phyloP scores from a whole-genome alignment of 2,113 vertebrate species.

The Ciconia stormi region DNA sequence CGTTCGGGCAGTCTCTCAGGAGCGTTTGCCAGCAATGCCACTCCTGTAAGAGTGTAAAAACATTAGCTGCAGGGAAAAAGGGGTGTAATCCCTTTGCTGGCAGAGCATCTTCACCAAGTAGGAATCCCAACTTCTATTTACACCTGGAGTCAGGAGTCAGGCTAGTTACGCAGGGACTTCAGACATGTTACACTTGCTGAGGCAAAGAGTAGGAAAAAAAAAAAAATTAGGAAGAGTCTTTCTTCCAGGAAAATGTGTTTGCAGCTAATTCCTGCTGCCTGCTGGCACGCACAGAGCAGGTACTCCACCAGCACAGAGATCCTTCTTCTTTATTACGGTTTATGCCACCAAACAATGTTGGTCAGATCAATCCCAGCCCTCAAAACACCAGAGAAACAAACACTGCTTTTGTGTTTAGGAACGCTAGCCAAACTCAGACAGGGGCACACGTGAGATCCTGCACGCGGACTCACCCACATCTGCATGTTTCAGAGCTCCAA shows the following conservation, averaged over 20 bases:
- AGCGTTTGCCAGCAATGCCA: conserved; percentile 90
- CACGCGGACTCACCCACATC: conserved; percentile 84
- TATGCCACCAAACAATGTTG: background rate
- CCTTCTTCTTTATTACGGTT: background rate
- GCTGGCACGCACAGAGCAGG: rapidly evolving
- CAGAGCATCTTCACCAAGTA: rapidly evolving
- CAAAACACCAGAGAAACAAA: background rate
- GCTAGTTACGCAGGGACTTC: background rate
- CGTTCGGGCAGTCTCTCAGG: conserved; percentile 86
- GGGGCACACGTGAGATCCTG: background rate
- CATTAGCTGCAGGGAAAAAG: background rate
- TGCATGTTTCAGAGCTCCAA: conserved; percentile 94
- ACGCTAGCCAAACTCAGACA: background rate
- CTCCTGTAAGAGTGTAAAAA: conserved; percentile 70
- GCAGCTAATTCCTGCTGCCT: background rate
- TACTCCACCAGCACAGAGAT: background rate
- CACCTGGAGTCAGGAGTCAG: background rate
- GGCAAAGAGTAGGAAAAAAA: background rate
- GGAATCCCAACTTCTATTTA: background rate
- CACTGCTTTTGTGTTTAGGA: too few species aligned
- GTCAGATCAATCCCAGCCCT: background rate
- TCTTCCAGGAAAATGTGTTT: background rate
- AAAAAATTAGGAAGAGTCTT: background rate
- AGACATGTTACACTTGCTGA: background rate
- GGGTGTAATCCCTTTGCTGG: too few species aligned